phyloP scores from a whole-genome alignment of 2,888 invertebrate genomes.

The Campopleginae sp. region DNA sequence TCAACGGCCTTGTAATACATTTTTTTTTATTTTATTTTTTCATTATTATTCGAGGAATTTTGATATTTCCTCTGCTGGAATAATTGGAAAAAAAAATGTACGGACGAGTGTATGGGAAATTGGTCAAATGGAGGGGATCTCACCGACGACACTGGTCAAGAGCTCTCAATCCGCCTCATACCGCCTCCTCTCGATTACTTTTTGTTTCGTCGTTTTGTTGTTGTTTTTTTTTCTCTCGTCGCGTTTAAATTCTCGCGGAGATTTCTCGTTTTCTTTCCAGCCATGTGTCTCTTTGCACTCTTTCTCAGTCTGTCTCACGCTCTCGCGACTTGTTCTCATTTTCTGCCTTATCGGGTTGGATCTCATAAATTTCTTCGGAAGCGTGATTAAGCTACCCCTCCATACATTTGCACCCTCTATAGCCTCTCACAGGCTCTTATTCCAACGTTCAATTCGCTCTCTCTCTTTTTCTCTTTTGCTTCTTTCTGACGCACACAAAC shows the following conservation, averaged over 20 bases:
- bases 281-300: slow-evolving; percentile 37
- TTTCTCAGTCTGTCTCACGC: slow-evolving; percentile 42
- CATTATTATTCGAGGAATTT: neutral
- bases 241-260: slow-evolving; percentile 20
- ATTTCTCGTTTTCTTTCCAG: slow-evolving; percentile 41
- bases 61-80: neutral
- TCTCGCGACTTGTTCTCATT: slow-evolving; percentile 76
- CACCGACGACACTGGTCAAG: neutral
- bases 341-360: slow-evolving; percentile 81
- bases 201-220: neutral
- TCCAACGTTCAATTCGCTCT: slow-evolving; percentile 55
- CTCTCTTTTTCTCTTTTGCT: slow-evolving; percentile 43
- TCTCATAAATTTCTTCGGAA: slow-evolving; percentile 84
- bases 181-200: slow-evolving; percentile 21
- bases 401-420: slow-evolving; percentile 44
- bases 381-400: slow-evolving; percentile 82
- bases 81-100: neutral
- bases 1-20: neutral
- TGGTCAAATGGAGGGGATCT: neutral
- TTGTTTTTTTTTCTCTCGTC: slow-evolving; percentile 2
- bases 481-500: slow-evolving; percentile 50
- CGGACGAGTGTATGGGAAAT: neutral
- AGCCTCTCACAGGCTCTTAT: slow-evolving; percentile 56
- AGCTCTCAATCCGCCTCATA: slow-evolving; percentile 22
- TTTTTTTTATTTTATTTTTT: neutral